phyloP scores from a whole-genome alignment of 1,140 invertebrate species.

The Bombus confusus region DNA sequence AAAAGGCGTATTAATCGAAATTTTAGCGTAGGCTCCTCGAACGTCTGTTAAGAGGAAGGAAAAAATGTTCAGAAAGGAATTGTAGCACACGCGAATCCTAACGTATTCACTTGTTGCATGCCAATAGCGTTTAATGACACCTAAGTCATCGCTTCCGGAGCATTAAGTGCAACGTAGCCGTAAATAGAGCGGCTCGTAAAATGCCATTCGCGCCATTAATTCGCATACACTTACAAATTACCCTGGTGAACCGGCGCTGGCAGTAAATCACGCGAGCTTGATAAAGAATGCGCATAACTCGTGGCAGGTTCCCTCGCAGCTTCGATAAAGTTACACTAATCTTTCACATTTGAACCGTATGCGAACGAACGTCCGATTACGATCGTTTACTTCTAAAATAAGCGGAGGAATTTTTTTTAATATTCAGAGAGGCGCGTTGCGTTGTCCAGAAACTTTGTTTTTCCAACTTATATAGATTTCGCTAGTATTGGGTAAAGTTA shows the following conservation, averaged over 20 bases:
- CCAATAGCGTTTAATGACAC: slow-evolving; percentile 35
- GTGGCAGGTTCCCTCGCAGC: neutral
- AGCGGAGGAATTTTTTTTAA: neutral
- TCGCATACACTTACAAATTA: slow-evolving; percentile 30
- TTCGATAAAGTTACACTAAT: neutral
- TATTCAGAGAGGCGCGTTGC: neutral
- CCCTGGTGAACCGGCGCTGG: neutral
- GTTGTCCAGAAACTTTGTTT: too few relatives aligned
- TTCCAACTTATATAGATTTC: too few relatives aligned
- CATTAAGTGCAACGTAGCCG: slow-evolving; percentile 4
- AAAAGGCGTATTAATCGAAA: neutral
- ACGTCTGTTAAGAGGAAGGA: too few relatives aligned
- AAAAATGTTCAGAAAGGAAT: neutral
- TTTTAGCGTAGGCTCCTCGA: neutral
- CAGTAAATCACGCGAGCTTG: slow-evolving; percentile 28
- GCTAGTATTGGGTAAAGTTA: too few relatives aligned
- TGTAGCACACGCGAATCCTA: neutral
- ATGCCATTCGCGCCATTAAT: slow-evolving; percentile 32
- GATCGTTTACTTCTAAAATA: neutral
- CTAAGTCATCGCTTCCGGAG: slow-evolving; percentile 29
- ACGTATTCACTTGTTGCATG: slow-evolving; percentile 35
- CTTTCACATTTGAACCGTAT: too few relatives aligned
- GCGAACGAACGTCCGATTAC: neutral
- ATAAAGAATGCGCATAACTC: slow-evolving; percentile 7
- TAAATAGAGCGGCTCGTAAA: slow-evolving; percentile 32